Evolutionary conservation across 2,113 vertebrate species (phyloP), one percentile per base, ranked within the genome.

Genomic region (Prietella phreatophila): DNA sequence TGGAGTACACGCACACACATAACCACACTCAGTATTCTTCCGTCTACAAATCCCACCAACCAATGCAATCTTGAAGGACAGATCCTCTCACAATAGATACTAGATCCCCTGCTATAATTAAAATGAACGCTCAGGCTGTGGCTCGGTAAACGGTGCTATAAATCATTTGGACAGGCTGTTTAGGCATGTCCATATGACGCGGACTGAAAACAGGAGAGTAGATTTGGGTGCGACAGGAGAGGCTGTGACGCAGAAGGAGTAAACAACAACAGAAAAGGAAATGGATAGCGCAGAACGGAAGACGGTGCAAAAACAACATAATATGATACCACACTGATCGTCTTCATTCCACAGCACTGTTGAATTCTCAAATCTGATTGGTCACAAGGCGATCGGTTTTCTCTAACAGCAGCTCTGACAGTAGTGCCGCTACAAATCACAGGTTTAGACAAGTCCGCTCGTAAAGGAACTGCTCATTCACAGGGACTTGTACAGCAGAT

Each of bases 121-220:
- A 84, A 84, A 88, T 60, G 42, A 65, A 25, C 42, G 58, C 39
- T 83, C 67, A 33, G 80, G 78, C 73, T 69, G 65, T 8, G 47
- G 82, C 85, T 85, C 36, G 82, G 82, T 88, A 85, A 80, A 85
- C 84, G 53, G n/a, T 73, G 30, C 63, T 80, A 65, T 90, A 89
- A 90, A 87, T 90, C 85, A 90, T 90, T 82, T 71, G 55, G 88
- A 83, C 76, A 85, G 69, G 78, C 47, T 71, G 60, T 90, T 88
- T 85, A 83, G 87, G 86, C 65, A 78, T 73, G 56, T 79, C 80
- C 50, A 83, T 73, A 82, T 58, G 69, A 86, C 78, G 27, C 39
- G 58, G 63, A 65, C 76, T 85, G 71, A 85, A 65, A 85, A 76
- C 87, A 85, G 76, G 53, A 73, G 39, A 75, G 15, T 36, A 65